These are phyloP conservation scores for Takifugu bimaculatus DNA, from an alignment of 2,113 vertebrate genomes.

Conservation along the genomic window DNA sequence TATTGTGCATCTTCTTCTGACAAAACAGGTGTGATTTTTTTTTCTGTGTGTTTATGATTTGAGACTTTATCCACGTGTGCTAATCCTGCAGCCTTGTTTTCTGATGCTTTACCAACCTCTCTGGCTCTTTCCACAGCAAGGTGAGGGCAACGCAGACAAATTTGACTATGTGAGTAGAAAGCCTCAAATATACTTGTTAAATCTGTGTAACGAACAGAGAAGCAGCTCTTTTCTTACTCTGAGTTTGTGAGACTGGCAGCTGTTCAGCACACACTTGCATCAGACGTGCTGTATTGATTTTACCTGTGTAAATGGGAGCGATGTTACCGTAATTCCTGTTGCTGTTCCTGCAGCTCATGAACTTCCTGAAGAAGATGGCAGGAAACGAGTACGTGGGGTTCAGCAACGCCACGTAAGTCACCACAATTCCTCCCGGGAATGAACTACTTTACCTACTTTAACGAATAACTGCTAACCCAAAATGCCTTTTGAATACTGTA, in stretches of 20 bases:
- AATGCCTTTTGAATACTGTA: too few relatives aligned
- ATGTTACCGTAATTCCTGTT: too few relatives aligned
- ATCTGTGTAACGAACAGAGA: neutral
- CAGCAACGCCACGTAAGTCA: slow-evolving; percentile 97
- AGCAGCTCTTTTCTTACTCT: neutral
- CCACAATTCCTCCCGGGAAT: too few relatives aligned
- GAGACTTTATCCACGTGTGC: slow-evolving; percentile 26
- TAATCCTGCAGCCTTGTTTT: slow-evolving; percentile 40
- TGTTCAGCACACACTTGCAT: too few relatives aligned
- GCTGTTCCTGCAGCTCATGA: slow-evolving; percentile 83
- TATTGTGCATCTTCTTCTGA: slow-evolving; percentile 16
- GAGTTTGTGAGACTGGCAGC: too few relatives aligned
- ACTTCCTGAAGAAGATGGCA: slow-evolving; percentile 94
- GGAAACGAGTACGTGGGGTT: slow-evolving; percentile 98
- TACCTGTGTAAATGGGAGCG: too few relatives aligned
- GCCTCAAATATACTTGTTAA: neutral
- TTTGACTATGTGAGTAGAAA: slow-evolving; percentile 94
- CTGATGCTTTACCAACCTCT: slow-evolving; percentile 19
- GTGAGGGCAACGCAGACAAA: slow-evolving; percentile 92
- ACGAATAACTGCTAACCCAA: too few relatives aligned
- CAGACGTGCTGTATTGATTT: too few relatives aligned
- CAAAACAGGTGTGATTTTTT: slow-evolving; percentile 36
- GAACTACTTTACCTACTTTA: too few relatives aligned
- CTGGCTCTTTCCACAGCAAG: slow-evolving; percentile 79
- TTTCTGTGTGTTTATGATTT: slow-evolving; percentile 9